Evolutionary conservation across 2,888 invertebrate species (phyloP).

Genomic region (Mycogona germanica): DNA sequence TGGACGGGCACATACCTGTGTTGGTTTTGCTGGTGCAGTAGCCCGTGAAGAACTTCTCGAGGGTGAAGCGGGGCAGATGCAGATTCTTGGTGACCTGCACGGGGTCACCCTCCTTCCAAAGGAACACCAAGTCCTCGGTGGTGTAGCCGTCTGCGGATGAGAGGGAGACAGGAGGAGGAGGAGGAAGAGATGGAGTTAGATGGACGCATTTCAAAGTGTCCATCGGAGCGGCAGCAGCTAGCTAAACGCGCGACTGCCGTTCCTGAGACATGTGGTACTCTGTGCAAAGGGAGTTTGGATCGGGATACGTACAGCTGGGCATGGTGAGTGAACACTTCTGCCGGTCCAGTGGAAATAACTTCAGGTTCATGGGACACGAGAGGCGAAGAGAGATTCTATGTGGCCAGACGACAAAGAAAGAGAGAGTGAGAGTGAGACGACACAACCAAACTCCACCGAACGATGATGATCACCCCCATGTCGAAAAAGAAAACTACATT

Average conservation of each 20-base stretch:
- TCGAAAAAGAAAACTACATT: no score
- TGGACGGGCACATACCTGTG: constrained; percentile 32
- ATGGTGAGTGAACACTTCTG: constrained; percentile 89
- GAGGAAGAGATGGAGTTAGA: no score
- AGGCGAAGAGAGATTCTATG: constrained; percentile 82
- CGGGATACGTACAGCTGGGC: constrained; percentile 98
- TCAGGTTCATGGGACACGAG: constrained; percentile 95
- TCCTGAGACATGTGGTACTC: no score
- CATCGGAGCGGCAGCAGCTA: no score
- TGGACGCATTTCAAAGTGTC: no score
- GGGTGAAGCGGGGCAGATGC: constrained; percentile 34
- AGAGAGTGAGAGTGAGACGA: no score
- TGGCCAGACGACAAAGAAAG: constrained; percentile 17
- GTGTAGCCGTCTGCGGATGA: constrained; percentile 88
- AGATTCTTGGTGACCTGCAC: constrained; percentile 35
- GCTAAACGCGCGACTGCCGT: no score
- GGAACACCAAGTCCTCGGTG: constrained; percentile 86
- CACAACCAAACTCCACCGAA: no score
- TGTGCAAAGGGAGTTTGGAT: no score
- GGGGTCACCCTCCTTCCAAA: constrained; percentile 65
- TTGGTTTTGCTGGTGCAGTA: constrained; percentile 37
- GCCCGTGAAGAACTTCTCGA: constrained; percentile 32
- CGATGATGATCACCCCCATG: no score
- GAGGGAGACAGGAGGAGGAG: constrained; percentile 11
- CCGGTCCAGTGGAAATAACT: constrained; percentile 89